Base-by-base conservation (phyloP, 37 sponge, comb jelly and placozoan genomes). In the Haliclona indistincta region DNA sequence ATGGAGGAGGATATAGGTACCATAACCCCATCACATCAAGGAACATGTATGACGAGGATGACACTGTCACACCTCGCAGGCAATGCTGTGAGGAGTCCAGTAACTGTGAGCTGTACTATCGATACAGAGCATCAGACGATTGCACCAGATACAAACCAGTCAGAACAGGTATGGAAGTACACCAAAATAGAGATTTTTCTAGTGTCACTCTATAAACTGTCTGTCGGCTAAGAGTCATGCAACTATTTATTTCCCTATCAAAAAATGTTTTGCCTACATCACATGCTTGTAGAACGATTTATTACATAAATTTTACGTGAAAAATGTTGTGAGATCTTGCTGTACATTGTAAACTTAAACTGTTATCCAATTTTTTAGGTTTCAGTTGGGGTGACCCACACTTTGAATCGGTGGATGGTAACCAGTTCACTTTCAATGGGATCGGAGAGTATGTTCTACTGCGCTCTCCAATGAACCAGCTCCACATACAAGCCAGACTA, bases 371-470 rank as follows among this genome's bases (percentile, higher is more conserved):
- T 67, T 17, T 36, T 45, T 34, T 44, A 86, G 86, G 45, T 10
- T 78, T 66, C 29, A 74, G 26, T 1, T 87, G 73, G 43, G 88
- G 88, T 43, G 88, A 87, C 37, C 88, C 88, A 38, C 88, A 87
- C 37, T 81, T 87, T 67, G 47, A 51, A 2, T 63, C 88, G 0
- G 67, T 87, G 25, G 88, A 87, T 75, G 80, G 70, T 20, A 33
- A 19, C 2, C 58, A 49, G n/a, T 87, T 72, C 71, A 87, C 88
- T 8, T 87, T 87, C 73, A 87, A 87, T 67, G 88, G 88, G 15
- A 43, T 73, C 29, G 88, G 88, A 15, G 88, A 87, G 39, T 87
- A 73, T 51, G 10, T 52, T 40, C 77, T 87, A 0, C 13, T 87
- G 38, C 71, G 63, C 36, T 65, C 88, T 15, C 30, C 68, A 0